Evolutionary conservation across 1,140 invertebrate species (phyloP), one percentile per base, ranked within the genome.

Genomic region (Epicauta chinensis): DNA sequence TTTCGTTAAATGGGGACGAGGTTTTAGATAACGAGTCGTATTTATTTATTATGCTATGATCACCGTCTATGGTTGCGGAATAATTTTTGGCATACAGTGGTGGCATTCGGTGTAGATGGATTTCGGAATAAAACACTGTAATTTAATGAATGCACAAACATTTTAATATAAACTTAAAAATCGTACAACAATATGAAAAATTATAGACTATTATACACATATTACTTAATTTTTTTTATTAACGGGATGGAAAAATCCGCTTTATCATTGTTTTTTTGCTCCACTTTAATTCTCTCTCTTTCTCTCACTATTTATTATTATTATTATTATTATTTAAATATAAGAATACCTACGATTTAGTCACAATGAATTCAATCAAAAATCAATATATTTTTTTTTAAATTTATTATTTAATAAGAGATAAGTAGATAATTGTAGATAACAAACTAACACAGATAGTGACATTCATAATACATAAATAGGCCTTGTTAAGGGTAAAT

Each of bases 141-240:
- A n/a, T 4, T 29, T 51, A 53, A 58, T 64, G 65, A 76, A 74
- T 81, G 78, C 79, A 83, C 79, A 82, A 81, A 82, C 77, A 81
- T 82, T 84, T 84, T 83, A 84, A 84, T 84, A 83, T 82, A 83
- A 84, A 83, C 81, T 84, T 84, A 84, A 84, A 84, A 84, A 84
- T 83, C 78, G 81, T 83, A 84, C 80, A 82, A 82, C 78, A 81
- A 81, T 82, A 82, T 82, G 79, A 83, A 83, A 82, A 82, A 82
- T 82, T 82, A 81, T 81, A 81, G 75, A 80, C 76, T 79, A 82
- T 82, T 77, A 78, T 81, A 80, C 76, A 80, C 69, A 72, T 74
- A 72, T 71, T 70, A 74, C 59, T 64, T 71, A 63, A n/a, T 65
- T 64, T 67, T 61, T 63, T 64, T 11, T 9, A 34, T 7, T 3